Percentiles rank a stretch among this genome's conserved stretches.
Evolutionary conservation across 2,888 invertebrate species (phyloP).

Genomic region (Watsonalla cultraria): DNA sequence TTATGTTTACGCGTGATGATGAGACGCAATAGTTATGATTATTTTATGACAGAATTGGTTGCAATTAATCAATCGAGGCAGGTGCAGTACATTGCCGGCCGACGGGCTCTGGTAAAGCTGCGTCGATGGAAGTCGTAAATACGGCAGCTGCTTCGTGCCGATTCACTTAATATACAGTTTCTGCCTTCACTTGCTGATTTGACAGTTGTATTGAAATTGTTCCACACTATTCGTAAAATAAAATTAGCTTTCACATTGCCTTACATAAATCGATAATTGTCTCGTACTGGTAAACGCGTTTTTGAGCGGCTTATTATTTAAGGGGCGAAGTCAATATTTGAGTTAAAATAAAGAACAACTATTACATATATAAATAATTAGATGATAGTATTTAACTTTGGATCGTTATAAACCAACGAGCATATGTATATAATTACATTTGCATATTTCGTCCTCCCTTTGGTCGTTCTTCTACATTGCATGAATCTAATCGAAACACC

Average conservation of each 20-base stretch:
- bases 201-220: constrained; percentile 44
- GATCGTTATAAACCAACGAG: no score
- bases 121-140: constrained; percentile 66
- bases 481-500: no score
- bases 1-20: constrained; percentile 18
- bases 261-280: not conserved
- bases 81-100: constrained; percentile 52
- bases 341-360: no score
- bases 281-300: constrained; percentile 9
- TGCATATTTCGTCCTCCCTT: no score
- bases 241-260: constrained; percentile 14
- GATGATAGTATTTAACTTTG: not conserved
- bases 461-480: no score
- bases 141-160: constrained; percentile 58
- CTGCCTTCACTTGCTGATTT: constrained; percentile 45
- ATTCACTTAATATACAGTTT: constrained; percentile 28
- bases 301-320: not conserved
- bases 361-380: no score
- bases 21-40: constrained; percentile 21
- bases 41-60: constrained; percentile 59
- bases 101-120: constrained; percentile 51
- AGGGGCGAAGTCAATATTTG: no score
- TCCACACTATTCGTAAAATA: constrained; percentile 20
- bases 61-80: constrained; percentile 68
- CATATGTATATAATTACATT: no score